These are phyloP conservation scores for Cyprinodon diabolis DNA, from an alignment of 2,797 vertebrate species.

Conservation along the genomic window DNA sequence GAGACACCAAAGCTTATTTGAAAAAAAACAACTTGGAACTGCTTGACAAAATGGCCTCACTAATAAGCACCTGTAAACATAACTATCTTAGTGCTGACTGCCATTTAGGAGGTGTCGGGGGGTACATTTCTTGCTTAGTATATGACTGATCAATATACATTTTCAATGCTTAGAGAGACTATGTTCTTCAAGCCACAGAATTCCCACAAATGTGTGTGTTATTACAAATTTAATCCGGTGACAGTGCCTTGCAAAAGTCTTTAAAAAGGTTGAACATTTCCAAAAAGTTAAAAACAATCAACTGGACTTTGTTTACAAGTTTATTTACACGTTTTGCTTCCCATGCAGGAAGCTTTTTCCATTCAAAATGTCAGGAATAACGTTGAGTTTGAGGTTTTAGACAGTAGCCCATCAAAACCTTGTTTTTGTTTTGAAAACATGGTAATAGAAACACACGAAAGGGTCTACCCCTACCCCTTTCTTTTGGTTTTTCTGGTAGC, in stretches of 20 bases:
- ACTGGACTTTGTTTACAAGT: too few relatives aligned
- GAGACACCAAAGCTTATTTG: constrained; percentile 68
- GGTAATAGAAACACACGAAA: too few relatives aligned
- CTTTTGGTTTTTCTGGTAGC: too few relatives aligned
- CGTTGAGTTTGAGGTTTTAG: too few relatives aligned
- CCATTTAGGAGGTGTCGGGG: constrained; percentile 35
- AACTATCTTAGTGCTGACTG: constrained; percentile 67
- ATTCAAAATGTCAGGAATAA: too few relatives aligned
- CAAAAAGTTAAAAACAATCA: background rate
- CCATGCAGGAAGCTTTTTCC: too few relatives aligned
- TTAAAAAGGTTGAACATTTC: background rate
- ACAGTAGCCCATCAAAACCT: too few relatives aligned
- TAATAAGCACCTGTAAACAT: constrained; percentile 70
- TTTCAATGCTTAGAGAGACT: constrained; percentile 20
- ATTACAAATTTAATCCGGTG: too few relatives aligned
- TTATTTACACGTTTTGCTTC: too few relatives aligned
- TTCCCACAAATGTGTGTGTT: constrained; percentile 5
- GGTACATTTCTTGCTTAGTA: background rate
- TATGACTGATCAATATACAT: constrained; percentile 30
- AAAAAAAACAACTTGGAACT: constrained; percentile 72
- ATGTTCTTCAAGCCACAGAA: constrained; percentile 10
- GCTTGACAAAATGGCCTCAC: constrained; percentile 68
- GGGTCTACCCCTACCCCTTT: too few relatives aligned
- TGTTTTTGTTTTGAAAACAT: too few relatives aligned
- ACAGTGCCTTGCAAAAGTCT: background rate